Conservation (phyloP, 2,888 invertebrate species). For the Caenorhabditis parvicauda region DNA sequence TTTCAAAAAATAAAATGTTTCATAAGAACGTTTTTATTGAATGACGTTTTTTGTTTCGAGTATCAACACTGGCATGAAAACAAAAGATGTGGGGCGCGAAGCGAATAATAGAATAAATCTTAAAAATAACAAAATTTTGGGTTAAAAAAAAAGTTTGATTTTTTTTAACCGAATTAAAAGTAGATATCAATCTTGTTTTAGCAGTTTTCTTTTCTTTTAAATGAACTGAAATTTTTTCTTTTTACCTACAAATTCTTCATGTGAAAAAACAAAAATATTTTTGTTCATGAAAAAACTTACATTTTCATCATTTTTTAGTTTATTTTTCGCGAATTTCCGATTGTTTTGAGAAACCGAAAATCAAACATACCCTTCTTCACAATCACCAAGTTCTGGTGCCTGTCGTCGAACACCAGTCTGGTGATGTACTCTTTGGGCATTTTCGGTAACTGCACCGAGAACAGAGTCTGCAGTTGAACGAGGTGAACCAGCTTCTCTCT, state of each 20-base stretch:
- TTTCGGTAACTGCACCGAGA: constrained; percentile 88
- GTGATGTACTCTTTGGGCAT: constrained; percentile 92
- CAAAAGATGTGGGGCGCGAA: too few relatives aligned
- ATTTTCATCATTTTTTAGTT: too few relatives aligned
- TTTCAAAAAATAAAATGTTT: neutral
- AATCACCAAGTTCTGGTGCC: constrained; percentile 66
- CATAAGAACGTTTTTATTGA: too few relatives aligned
- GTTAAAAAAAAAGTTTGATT: too few relatives aligned
- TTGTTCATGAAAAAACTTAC: neutral
- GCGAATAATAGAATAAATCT: too few relatives aligned
- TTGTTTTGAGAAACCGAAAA: constrained; percentile 4
- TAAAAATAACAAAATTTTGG: too few relatives aligned
- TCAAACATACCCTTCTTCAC: constrained; percentile 62
- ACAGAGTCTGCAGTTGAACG: constrained; percentile 56
- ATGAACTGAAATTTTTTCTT: too few relatives aligned
- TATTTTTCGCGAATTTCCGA: constrained; percentile 71
- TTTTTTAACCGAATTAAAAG: too few relatives aligned
- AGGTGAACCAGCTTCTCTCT: constrained; percentile 50
- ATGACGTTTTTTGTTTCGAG: too few relatives aligned
- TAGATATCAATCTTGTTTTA: neutral
- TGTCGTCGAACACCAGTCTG: constrained; percentile 82
- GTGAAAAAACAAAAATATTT: constrained; percentile 20
- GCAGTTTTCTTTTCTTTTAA: neutral
- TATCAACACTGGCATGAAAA: too few relatives aligned
- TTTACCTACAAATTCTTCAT: constrained; percentile 66